Base-by-base conservation (phyloP, 2,888 invertebrate genomes). In the Hipparchia sbordonii region DNA sequence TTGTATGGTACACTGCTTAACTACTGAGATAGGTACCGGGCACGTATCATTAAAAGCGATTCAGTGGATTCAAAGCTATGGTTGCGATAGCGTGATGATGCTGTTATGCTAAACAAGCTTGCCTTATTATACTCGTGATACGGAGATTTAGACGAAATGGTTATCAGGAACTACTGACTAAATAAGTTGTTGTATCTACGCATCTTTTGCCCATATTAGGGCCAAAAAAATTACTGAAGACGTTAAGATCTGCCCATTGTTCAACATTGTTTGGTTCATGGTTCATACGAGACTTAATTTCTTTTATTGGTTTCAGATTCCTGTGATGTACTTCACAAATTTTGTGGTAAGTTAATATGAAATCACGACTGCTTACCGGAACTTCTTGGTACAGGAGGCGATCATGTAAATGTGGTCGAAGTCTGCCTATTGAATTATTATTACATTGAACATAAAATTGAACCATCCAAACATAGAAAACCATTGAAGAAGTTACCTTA, bases 231-330 rank as follows among this genome's bases (percentile, higher is more conserved):
- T 23, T 23, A 23, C 23, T 23, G 23, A 23, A 23, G 23, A 23
- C 23, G 23, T 23, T 23, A 23, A 23, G 23, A 23, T 23, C 23
- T 23, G 23, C 23, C 23, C 23, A 23, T 23, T 23, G 23, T 57
- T 2, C 23, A 57, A n/a, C 13, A 33, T 9, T 60, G 10, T 39
- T 39, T 33, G 4, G 0, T 33, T 59, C 6, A 9, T 39, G 33
- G 4, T 60, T 57, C 8, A 8, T 13, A 57, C 23, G 13, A 61
- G 4, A 23, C 10, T 67, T n/a, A 62, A 54, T 59, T 70, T 39
- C 67, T 6, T 59, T 74, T 72, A 5, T 52, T 65, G 69, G 52
- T 77, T 76, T 60, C 76, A 77, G 76, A 72, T 71, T 72, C 33
- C 33, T 69, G 72, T 67, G 72, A 72, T 71, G 75, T 56, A 68